Evolutionary conservation across 2,797 vertebrate genomes (phyloP), one percentile per base, ranked within the genome.

Genomic region (Tragopan temminckii): DNA sequence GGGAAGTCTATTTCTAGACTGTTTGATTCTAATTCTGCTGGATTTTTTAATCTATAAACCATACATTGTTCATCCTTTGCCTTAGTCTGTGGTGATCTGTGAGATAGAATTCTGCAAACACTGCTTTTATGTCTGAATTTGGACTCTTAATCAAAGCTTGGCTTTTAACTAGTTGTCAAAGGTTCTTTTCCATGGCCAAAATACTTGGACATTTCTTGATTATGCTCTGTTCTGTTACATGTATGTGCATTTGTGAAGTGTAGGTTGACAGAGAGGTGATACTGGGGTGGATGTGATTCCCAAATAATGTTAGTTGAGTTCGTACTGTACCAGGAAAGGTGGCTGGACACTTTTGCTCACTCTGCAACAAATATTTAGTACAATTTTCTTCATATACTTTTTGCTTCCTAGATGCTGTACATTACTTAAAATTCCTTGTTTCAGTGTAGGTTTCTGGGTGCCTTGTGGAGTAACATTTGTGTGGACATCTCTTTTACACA

Each of bases 41-140:
- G 36, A 23, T 88, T 92, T 80, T 36, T 92, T 95, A 89, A 84
- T 76, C 78, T 20, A 31, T 66, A 93, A 93, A 89, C 45, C 8
- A 87, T 38, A n/a, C 25, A 9, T 42, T 66, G 55, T 76, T 81
- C 5, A 64, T 83, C 24, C 48, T 92, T 81, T 64, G 50, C 53
- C 42, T 46, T 90, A 84, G 69, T 70, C 67, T 78, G 76, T 85
- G 69, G 40, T 36, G 75, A 2, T 55, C 21, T 63, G 40, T 63
- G 64, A 40, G 55, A 59, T 35, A 75, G 82, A 90, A 33, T 77
- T 77, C 64, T 87, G 35, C 52, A 80, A 70, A 40, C 8, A 1
- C 2, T 57, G 40, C 11, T 77, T 80, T 76, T 76, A 31, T 36
- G 5, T 16, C 13, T 87, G 53, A 29, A 61, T 82, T 80, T 74